Evolutionary conservation across 1,140 invertebrate genomes (phyloP), one percentile per base, ranked within the genome.

Genomic region (Trichomalopsis sarcophagae): DNA sequence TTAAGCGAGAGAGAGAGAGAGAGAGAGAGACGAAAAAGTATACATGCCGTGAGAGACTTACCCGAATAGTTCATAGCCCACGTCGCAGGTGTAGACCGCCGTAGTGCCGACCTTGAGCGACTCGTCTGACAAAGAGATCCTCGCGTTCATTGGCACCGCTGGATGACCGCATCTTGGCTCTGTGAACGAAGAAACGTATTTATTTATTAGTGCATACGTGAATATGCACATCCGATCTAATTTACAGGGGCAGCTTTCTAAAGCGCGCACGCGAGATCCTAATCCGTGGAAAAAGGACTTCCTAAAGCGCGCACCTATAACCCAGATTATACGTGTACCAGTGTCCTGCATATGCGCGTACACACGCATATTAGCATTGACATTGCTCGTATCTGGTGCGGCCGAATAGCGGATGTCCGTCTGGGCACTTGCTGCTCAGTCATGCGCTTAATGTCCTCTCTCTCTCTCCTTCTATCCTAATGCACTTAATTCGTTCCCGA

Each of bases 21-120:
- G 6, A 11, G 1, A 71, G 68, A 3, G 9, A 3, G 27, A 66
- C 13, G 7, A 27, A 30, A 71, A 71, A 21, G 10, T 50, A 50
- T 14, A 50, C 13, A 50, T 50, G 47, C 21, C 55, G 68, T 27
- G 68, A 71, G 68, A 71, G 68, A 33, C 92, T 94, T 92, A 95
- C 94, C 95, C 95, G 87, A 96, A 95, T 14, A 95, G 90, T 90
- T 95, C 94, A 92, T 97, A 98, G 71, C 97, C 97, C 47, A 96
- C 95, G 91, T 98, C 97, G 90, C 97, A 98, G 80, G 95, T 94
- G 90, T 97, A 98, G 30, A 94, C 95, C 14, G 96, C 97, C 44
- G 94, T 94, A 2, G 95, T 95, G 30, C 95, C 96, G 86, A 94
- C 88, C 91, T 89, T 89, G 86, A 95, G 87, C 36, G 89, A 91